Percentiles rank a stretch among this genome's conserved stretches.
Conservation (phyloP, 2,113 vertebrate species). For the Hippocampus comes region DNA sequence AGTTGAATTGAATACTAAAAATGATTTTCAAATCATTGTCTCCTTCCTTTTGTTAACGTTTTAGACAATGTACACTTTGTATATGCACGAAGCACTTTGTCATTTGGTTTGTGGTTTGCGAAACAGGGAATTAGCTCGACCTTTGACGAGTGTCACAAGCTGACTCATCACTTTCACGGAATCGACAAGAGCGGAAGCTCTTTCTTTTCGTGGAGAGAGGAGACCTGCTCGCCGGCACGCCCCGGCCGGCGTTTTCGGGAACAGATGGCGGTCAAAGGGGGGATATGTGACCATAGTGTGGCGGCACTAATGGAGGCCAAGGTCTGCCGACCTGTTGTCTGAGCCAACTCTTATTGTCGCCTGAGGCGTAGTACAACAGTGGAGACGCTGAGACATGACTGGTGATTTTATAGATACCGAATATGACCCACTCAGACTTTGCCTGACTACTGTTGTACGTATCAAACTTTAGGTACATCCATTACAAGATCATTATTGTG, state of each 20-base stretch:
- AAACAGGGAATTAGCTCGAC: neutral
- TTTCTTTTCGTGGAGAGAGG: neutral
- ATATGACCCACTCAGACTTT: constrained; percentile 20
- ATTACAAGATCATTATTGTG: too few relatives aligned
- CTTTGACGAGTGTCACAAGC: neutral
- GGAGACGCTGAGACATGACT: constrained; percentile 33
- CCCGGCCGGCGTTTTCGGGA: constrained; percentile 29
- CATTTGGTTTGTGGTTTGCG: neutral
- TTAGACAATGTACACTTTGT: too few relatives aligned
- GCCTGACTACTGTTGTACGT: neutral
- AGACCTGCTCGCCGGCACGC: constrained; percentile 14
- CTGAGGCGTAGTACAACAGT: constrained; percentile 30
- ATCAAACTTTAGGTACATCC: too few relatives aligned
- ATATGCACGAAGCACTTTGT: neutral
- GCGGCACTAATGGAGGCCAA: constrained; percentile 55
- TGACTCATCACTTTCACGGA: neutral
- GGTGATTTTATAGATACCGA: constrained; percentile 21
- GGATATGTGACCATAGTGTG: constrained; percentile 42
- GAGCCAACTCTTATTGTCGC: constrained; percentile 52
- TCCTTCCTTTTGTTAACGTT: too few relatives aligned
- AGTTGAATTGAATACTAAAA: too few relatives aligned
- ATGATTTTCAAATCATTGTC: too few relatives aligned
- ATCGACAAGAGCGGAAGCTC: neutral
- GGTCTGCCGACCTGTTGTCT: constrained; percentile 49
- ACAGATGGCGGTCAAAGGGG: constrained; percentile 59